Evolutionary conservation across 2,888 invertebrate genomes (phyloP).

Genomic region (Amphipoea oculea): DNA sequence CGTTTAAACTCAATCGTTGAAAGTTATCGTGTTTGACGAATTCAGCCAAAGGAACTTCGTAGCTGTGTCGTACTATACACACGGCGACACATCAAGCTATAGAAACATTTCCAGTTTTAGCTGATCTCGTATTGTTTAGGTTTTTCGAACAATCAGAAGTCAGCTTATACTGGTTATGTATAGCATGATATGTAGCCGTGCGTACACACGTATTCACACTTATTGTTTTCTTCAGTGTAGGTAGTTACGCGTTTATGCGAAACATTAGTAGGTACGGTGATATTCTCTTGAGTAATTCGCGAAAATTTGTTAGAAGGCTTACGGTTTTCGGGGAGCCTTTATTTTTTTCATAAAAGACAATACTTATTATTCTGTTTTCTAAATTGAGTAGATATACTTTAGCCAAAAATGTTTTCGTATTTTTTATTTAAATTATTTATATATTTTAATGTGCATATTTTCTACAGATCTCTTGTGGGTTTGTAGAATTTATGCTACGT

Average conservation of each 20-base stretch:
- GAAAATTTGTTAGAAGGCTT: constrained; percentile 38
- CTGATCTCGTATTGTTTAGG: background rate
- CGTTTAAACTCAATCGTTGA: constrained; percentile 27
- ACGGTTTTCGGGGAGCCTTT: constrained; percentile 15
- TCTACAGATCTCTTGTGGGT: constrained; percentile 6
- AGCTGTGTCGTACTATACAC: constrained; percentile 31
- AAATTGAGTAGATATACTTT: constrained; percentile 36
- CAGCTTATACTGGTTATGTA: background rate
- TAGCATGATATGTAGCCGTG: background rate
- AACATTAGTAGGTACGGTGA: constrained; percentile 43
- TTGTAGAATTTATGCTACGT: constrained; percentile 9
- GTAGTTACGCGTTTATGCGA: constrained; percentile 38
- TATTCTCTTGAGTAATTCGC: constrained; percentile 49
- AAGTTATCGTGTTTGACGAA: constrained; percentile 23
- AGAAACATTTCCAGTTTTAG: background rate
- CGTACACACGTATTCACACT: constrained; percentile 45
- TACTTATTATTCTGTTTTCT: constrained; percentile 11
- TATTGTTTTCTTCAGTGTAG: constrained; percentile 50
- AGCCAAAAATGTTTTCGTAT: constrained; percentile 28
- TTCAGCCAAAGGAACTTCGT: constrained; percentile 33
- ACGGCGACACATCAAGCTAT: constrained; percentile 5
- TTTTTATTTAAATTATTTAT: constrained; percentile 38
- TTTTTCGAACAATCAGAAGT: background rate
- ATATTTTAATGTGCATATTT: constrained; percentile 37
- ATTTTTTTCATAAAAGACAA: constrained; percentile 25